These are phyloP conservation scores for Argya squamiceps DNA, from an alignment of 2,797 vertebrate genomes.

Conservation along the genomic window DNA sequence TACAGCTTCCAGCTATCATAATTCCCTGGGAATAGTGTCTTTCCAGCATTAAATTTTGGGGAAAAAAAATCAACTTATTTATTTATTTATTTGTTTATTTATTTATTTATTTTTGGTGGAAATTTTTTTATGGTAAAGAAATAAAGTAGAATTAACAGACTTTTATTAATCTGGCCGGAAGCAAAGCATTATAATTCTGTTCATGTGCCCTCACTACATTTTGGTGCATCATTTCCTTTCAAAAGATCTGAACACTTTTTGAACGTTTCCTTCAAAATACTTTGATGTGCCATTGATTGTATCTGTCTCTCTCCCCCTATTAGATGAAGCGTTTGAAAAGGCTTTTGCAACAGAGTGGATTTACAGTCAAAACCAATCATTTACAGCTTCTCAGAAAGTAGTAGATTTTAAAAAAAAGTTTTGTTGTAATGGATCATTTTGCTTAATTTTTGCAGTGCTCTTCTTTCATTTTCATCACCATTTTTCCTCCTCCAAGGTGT, in stretches of 20 bases:
- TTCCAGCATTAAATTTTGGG: not conserved
- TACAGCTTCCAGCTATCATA: not conserved
- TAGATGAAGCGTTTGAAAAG: not conserved
- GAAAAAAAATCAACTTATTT: fast-evolving
- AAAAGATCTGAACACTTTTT: not conserved
- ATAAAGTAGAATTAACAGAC: not conserved
- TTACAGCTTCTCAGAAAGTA: not conserved
- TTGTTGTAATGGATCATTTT: not conserved
- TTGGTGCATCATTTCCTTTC: not conserved
- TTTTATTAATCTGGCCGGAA: not conserved
- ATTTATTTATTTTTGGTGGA: not conserved
- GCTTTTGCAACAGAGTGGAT: not conserved
- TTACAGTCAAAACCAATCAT: not conserved
- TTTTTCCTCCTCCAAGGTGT: not conserved
- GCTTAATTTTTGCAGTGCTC: not conserved
- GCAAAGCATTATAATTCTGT: not conserved
- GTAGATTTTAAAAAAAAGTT: not conserved
- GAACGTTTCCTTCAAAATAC: not conserved
- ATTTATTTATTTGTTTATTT: no score
- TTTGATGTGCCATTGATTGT: not conserved
- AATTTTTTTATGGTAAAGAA: not conserved
- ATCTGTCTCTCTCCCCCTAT: not conserved
- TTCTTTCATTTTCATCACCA: not conserved
- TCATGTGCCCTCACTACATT: not conserved
- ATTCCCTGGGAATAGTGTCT: not conserved